phyloP scores from a whole-genome alignment of 2,113 vertebrate genomes.

The Arvicanthis niloticus region DNA sequence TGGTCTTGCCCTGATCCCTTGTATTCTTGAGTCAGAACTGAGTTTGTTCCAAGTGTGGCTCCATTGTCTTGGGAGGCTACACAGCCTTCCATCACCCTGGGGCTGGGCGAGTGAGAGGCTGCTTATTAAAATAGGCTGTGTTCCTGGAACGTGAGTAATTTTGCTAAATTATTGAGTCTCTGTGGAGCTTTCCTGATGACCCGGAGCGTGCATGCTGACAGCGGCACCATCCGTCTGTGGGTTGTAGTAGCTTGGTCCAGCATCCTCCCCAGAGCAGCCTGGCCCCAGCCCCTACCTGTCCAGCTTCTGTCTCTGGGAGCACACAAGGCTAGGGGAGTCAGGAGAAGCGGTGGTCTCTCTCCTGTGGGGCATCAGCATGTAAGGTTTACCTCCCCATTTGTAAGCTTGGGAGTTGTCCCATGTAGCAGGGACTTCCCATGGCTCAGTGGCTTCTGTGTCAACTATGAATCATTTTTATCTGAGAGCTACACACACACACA shows the following conservation, averaged over 20 bases:
- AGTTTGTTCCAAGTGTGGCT: background rate
- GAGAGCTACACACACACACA: background rate
- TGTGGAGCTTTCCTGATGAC: constrained; percentile 43
- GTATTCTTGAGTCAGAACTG: background rate
- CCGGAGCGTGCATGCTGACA: background rate
- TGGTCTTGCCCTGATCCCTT: background rate
- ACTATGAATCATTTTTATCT: constrained; percentile 3
- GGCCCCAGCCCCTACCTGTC: background rate
- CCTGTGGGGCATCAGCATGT: background rate
- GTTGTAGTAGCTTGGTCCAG: background rate
- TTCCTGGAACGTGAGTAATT: constrained; percentile 63
- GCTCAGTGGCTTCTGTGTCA: background rate
- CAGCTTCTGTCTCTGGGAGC: background rate
- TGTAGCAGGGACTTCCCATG: background rate
- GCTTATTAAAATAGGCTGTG: constrained; percentile 64
- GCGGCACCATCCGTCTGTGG: background rate
- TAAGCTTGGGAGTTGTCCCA: background rate
- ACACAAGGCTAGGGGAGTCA: background rate
- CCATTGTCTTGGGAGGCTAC: background rate
- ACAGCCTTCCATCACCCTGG: background rate
- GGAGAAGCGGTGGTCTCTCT: background rate
- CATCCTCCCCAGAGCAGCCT: constrained; percentile 13
- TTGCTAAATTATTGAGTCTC: constrained; percentile 65
- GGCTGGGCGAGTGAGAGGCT: background rate
- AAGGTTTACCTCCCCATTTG: background rate